Evolutionary conservation across 1,140 invertebrate species (phyloP).

Genomic region (Zaprionus ghesquierei): DNA sequence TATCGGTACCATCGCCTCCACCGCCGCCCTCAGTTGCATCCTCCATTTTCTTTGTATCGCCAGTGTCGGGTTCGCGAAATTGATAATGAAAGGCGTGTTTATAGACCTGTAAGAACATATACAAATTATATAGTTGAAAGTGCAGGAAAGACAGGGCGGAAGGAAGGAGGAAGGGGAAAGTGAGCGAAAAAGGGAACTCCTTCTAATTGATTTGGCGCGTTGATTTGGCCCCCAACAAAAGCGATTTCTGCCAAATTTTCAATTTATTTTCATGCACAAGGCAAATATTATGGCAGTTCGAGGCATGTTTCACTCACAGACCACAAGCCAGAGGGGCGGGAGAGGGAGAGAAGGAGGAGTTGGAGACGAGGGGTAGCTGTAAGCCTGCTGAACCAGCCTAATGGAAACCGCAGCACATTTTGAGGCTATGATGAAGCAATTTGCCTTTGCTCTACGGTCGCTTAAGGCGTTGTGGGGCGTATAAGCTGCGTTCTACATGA

Average conservation of each 20-base stretch:
- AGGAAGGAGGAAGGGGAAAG: conserved; percentile 17
- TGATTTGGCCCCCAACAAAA: conserved; percentile 36
- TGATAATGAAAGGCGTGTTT: conserved; percentile 75
- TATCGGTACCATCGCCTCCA: conserved; percentile 38
- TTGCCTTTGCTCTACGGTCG: conserved; percentile 54
- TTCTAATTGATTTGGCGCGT: conserved; percentile 70
- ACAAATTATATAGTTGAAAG: background rate
- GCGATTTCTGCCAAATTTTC: conserved; percentile 61
- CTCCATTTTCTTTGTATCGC: conserved; percentile 62
- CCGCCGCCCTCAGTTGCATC: conserved; percentile 22
- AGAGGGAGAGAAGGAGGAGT: background rate
- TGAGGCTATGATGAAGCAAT: conserved; percentile 77
- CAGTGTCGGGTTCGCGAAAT: conserved; percentile 80
- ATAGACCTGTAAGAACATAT: conserved; percentile 62
- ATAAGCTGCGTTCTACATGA: conserved; percentile 6
- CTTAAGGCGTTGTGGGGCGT: conserved; percentile 61
- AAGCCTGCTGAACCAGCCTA: conserved; percentile 46
- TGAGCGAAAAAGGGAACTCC: conserved; percentile 15
- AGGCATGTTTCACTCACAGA: conserved; percentile 26
- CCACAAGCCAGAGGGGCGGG: conserved; percentile 42
- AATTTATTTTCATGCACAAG: conserved; percentile 72
- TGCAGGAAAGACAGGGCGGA: conserved; percentile 14
- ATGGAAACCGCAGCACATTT: conserved; percentile 77
- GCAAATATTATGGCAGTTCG: conserved; percentile 65
- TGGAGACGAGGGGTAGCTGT: too few species aligned